Conservation (phyloP, 2,113 vertebrate genomes). For the Coryphaenoides rupestris region DNA sequence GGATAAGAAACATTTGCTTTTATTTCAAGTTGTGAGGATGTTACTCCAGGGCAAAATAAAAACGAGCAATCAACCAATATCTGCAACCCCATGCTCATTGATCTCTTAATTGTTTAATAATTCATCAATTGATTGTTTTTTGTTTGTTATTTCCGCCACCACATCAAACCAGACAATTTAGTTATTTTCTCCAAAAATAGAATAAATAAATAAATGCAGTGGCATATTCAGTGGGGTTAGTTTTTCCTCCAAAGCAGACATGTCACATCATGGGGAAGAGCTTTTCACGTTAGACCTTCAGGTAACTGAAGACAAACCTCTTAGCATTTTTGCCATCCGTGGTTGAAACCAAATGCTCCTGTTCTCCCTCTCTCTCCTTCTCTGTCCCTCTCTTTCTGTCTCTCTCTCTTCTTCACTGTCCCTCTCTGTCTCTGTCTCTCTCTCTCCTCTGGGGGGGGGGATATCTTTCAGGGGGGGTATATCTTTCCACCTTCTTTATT, state of each 20-base stretch:
- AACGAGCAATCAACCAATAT: too few relatives aligned
- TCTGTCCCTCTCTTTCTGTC: not conserved
- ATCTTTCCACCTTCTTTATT: not conserved
- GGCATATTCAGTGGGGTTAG: not conserved
- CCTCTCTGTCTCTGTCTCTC: not conserved
- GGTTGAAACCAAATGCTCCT: not conserved
- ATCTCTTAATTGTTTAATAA: too few relatives aligned
- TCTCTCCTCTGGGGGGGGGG: not conserved
- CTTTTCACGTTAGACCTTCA: not conserved
- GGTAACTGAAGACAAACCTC: not conserved
- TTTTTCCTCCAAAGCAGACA: conserved; percentile 1
- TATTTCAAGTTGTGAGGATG: too few relatives aligned
- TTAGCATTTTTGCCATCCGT: not conserved
- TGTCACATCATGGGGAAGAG: not conserved
- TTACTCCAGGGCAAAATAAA: too few relatives aligned
- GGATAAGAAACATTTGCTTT: too few relatives aligned
- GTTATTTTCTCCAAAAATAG: not conserved
- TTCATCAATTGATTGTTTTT: too few relatives aligned
- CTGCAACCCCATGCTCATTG: too few relatives aligned
- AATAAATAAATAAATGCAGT: not conserved
- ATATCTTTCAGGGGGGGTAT: not conserved
- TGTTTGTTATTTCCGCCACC: too few relatives aligned
- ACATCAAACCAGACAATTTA: too few relatives aligned
- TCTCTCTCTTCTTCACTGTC: not conserved
- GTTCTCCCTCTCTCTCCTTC: not conserved